Conservation (phyloP, 2,797 vertebrate species). For the Rhabdophis nuchalis region DNA sequence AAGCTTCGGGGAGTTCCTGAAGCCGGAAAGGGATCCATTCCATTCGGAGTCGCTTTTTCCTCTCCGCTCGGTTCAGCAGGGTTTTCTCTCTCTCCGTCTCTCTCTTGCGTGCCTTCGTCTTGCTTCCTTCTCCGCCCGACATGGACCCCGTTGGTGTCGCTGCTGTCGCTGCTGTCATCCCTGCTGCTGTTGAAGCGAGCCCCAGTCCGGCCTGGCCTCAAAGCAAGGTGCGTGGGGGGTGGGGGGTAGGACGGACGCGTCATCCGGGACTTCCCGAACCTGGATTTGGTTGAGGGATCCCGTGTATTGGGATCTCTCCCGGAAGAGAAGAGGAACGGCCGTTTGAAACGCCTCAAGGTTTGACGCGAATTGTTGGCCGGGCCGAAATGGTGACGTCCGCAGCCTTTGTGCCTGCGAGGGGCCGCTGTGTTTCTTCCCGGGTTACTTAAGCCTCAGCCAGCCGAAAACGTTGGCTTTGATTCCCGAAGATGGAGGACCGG, state of each 20-base stretch:
- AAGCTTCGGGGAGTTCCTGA: fast-evolving
- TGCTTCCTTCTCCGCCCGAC: neutral
- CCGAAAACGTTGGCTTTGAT: neutral
- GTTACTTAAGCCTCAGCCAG: neutral
- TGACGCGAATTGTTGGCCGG: neutral
- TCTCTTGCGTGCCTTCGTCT: fast-evolving
- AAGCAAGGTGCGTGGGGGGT: slow-evolving; percentile 61
- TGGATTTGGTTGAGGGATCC: neutral
- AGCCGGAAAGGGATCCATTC: slow-evolving; percentile 25
- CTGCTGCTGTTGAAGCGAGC: slow-evolving; percentile 54
- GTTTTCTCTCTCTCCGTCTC: no score
- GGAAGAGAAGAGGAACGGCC: neutral
- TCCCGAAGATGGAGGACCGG: neutral
- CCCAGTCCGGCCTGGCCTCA: slow-evolving; percentile 63
- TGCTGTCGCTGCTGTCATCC: slow-evolving; percentile 61
- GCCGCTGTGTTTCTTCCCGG: neutral
- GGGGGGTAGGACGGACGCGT: fast-evolving
- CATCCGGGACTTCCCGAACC: neutral
- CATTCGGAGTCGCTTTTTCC: neutral
- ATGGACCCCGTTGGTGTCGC: slow-evolving; percentile 72
- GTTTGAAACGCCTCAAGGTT: neutral
- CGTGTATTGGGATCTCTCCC: neutral
- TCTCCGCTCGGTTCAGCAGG: fast-evolving
- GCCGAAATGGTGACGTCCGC: neutral
- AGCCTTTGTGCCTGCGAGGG: neutral